Conservation (phyloP, 2,113 vertebrate genomes). For the Phoenicopterus ruber region DNA sequence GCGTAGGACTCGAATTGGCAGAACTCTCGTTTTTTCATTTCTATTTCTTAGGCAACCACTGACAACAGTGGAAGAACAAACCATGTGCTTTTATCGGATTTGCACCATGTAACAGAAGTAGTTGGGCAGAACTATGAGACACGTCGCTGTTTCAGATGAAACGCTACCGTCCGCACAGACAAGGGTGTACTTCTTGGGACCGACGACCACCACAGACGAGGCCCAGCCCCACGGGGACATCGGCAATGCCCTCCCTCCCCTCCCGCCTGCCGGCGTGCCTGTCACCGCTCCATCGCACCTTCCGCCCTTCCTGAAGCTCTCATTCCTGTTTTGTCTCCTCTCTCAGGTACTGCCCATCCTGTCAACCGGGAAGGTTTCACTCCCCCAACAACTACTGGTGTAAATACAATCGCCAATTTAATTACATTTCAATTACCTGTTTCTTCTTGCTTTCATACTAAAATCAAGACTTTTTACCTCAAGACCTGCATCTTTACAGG, state of each 20-base stretch:
- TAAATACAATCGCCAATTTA: background rate
- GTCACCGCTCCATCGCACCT: fast-evolving
- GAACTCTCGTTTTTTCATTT: background rate
- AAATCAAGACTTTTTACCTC: background rate
- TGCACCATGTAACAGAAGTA: fast-evolving
- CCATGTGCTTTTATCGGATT: background rate
- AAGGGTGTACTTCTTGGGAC: background rate
- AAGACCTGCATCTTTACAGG: background rate
- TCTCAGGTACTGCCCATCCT: background rate
- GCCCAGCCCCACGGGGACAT: background rate
- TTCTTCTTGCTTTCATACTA: background rate
- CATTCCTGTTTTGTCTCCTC: fast-evolving
- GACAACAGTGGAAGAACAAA: background rate
- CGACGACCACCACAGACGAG: fast-evolving
- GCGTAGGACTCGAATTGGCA: fast-evolving
- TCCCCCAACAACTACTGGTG: background rate
- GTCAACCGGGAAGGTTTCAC: background rate
- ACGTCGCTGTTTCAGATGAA: fast-evolving
- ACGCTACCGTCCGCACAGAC: background rate
- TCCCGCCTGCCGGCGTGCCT: fast-evolving
- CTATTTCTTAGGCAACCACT: background rate
- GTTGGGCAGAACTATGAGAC: background rate
- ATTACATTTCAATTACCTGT: background rate
- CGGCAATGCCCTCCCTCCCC: no score
- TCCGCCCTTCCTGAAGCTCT: background rate